Conservation (phyloP, 2,113 vertebrate species). For the Muntiacus reevesi region DNA sequence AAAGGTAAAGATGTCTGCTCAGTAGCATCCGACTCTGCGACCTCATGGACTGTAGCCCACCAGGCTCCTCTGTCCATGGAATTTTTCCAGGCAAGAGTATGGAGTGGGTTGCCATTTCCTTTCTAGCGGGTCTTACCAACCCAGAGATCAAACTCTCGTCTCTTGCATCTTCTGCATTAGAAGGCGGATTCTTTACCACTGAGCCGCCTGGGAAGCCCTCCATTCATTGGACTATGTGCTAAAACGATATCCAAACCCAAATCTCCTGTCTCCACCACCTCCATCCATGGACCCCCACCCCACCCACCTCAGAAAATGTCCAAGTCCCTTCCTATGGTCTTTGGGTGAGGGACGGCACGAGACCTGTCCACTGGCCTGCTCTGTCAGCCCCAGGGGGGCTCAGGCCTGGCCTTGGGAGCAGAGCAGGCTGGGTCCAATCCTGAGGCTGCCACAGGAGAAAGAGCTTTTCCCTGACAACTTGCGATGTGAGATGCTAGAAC, state of each 20-base stretch:
- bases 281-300: neutral
- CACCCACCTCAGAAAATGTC: neutral
- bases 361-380: fast-evolving
- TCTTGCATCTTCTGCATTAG: neutral
- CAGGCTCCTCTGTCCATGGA: neutral
- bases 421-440: neutral
- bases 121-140: neutral
- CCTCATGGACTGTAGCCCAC: neutral
- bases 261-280: neutral
- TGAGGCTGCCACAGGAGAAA: neutral
- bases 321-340: neutral
- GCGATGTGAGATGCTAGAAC: neutral
- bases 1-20: neutral
- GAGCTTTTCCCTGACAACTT: neutral
- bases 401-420: neutral
- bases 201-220: neutral
- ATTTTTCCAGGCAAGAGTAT: neutral
- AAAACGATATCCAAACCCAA: neutral
- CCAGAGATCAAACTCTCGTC: neutral
- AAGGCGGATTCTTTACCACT: neutral
- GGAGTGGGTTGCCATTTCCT: neutral
- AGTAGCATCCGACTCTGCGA: neutral
- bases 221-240: neutral
- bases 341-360: fast-evolving
- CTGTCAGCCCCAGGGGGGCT: neutral